These are phyloP conservation scores for Eulemur rufifrons DNA, from an alignment of 2,113 vertebrate species.

Conservation along the genomic window DNA sequence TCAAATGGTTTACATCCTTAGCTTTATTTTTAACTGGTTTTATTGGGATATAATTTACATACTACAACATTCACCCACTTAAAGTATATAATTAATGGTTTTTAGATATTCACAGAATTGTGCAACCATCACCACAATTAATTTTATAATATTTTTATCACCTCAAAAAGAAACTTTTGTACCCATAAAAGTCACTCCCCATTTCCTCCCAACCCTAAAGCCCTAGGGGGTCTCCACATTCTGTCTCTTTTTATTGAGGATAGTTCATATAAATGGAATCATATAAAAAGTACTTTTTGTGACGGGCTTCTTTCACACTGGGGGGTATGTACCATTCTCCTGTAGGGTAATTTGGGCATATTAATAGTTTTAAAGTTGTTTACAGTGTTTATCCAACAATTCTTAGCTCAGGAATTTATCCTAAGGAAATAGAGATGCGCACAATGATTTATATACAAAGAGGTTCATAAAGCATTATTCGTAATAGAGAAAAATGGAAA, in stretches of 20 bases:
- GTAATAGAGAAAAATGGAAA: slow-evolving; percentile 12
- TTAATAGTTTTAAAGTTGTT: slow-evolving; percentile 8
- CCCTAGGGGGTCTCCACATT: background rate
- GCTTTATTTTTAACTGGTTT: slow-evolving; percentile 16
- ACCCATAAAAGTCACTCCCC: background rate
- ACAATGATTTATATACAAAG: background rate
- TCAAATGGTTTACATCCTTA: slow-evolving; percentile 2
- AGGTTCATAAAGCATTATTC: background rate
- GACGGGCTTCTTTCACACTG: background rate
- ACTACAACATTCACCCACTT: background rate
- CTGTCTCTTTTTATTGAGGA: background rate
- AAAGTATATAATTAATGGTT: background rate
- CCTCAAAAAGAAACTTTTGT: background rate
- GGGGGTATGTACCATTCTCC: background rate
- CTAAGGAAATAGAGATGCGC: background rate
- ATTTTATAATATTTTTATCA: slow-evolving; percentile 2
- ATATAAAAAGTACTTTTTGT: background rate
- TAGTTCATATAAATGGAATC: background rate
- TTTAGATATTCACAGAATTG: background rate
- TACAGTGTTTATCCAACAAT: background rate
- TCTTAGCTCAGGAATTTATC: background rate
- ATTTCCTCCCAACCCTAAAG: background rate
- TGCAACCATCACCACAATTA: background rate
- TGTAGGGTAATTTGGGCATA: background rate
- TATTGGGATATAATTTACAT: background rate